A percentile compares a stretch with the other conserved stretches of the same genome.
These are phyloP conservation scores for Nothocercus nigrocapillus DNA, from an alignment of 2,113 vertebrate species.

Conservation along the genomic window DNA sequence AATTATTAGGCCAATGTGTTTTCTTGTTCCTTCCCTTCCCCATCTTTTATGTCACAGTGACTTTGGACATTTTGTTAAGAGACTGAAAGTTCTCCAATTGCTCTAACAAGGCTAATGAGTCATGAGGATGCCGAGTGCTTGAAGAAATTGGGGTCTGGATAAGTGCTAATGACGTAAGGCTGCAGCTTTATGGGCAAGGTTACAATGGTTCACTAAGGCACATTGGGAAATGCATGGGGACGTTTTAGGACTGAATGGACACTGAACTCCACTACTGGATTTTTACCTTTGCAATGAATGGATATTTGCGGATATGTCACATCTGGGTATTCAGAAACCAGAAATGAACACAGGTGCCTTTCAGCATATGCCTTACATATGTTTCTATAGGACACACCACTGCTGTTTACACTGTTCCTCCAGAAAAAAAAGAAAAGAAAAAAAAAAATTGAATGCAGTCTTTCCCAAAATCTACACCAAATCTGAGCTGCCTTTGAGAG, in stretches of 20 bases:
- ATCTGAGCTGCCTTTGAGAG: neutral
- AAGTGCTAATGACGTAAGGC: neutral
- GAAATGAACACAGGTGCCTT: neutral
- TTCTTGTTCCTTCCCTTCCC: slow-evolving; percentile 17
- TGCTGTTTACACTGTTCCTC: neutral
- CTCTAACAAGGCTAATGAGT: slow-evolving; percentile 39
- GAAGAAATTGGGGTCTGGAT: neutral
- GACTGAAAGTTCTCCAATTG: slow-evolving; percentile 25
- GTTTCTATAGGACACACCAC: neutral
- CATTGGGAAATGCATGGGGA: neutral
- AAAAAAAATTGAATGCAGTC: neutral
- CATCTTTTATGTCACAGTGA: slow-evolving; percentile 45
- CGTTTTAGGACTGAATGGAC: neutral
- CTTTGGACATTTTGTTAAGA: slow-evolving; percentile 56
- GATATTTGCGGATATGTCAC: neutral
- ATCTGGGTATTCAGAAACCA: neutral
- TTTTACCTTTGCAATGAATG: neutral
- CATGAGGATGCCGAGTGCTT: neutral
- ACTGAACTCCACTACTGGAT: neutral
- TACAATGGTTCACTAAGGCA: neutral
- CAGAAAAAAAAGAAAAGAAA: neutral
- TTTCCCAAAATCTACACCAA: neutral
- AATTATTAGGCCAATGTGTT: slow-evolving; percentile 27
- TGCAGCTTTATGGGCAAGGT: neutral
- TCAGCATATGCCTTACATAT: fast-evolving